phyloP scores from a whole-genome alignment of 2,113 vertebrate species.

The Phylloscopus trochiloides region DNA sequence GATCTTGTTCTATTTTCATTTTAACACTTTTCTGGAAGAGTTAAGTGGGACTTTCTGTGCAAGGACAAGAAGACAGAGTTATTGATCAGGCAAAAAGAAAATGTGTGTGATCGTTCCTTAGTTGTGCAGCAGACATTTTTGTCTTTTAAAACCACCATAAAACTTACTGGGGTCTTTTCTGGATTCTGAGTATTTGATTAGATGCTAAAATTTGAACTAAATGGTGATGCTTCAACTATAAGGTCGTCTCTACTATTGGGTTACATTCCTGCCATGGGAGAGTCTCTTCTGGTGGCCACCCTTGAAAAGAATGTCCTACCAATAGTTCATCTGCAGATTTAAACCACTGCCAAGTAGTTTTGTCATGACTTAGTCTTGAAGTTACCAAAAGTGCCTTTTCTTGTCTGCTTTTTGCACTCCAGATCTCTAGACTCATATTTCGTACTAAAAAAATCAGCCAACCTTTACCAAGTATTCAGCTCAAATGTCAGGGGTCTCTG shows the following conservation, averaged over 20 bases:
- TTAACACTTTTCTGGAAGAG: neutral
- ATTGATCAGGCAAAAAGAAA: neutral
- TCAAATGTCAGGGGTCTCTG: neutral
- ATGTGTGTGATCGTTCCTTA: neutral
- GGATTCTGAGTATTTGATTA: neutral
- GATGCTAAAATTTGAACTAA: neutral
- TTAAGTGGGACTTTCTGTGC: neutral
- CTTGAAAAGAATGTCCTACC: slow-evolving; percentile 6
- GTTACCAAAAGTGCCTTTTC: neutral
- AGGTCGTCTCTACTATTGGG: neutral
- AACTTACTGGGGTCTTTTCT: neutral
- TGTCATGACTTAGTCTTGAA: neutral
- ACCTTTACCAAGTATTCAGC: neutral
- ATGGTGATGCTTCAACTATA: neutral
- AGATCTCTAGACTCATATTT: neutral
- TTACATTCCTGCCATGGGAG: slow-evolving; percentile 29
- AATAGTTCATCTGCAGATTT: neutral
- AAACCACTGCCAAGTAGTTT: neutral
- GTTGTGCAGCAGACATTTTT: neutral
- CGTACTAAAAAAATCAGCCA: neutral
- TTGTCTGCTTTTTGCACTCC: neutral
- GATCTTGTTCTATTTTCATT: neutral
- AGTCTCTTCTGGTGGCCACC: neutral
- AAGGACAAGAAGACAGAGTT: neutral
- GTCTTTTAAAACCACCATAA: neutral